These are phyloP conservation scores for Oopsacas minuta DNA, from an alignment of 37 sponge, comb jelly and placozoan genomes.

Conservation along the genomic window DNA sequence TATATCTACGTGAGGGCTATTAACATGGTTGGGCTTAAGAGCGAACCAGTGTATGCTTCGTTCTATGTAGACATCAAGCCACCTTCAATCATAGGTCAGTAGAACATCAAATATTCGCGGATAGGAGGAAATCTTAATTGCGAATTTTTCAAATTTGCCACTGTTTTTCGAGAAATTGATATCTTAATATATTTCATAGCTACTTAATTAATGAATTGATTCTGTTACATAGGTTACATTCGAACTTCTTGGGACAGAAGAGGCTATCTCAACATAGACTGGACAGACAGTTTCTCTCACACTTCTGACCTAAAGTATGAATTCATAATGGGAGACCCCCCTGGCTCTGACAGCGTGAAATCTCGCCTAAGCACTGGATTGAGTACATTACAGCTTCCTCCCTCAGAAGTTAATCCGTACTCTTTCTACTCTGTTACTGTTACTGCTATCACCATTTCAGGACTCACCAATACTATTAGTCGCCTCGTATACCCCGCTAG, in stretches of 20 bases:
- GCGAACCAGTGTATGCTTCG: background rate
- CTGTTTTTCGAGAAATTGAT: too few relatives aligned
- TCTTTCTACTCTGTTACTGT: background rate
- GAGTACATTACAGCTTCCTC: background rate
- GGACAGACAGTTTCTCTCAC: background rate
- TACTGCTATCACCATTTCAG: background rate
- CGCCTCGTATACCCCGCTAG: background rate
- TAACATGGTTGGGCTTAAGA: background rate
- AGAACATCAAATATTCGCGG: too few relatives aligned
- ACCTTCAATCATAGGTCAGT: background rate
- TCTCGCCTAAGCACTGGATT: background rate
- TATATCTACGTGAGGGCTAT: background rate
- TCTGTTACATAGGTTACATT: background rate
- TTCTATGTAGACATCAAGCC: background rate
- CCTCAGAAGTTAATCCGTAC: background rate
- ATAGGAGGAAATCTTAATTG: too few relatives aligned
- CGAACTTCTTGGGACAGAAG: background rate
- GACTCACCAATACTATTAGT: background rate
- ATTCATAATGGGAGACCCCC: background rate
- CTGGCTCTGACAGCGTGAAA: background rate
- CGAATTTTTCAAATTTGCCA: too few relatives aligned
- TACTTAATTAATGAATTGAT: too few relatives aligned
- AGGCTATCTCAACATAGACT: background rate
- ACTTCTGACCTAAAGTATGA: background rate
- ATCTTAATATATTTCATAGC: too few relatives aligned